Base-by-base conservation (phyloP, 2,113 vertebrate species). In the Oostethus manadensis region DNA sequence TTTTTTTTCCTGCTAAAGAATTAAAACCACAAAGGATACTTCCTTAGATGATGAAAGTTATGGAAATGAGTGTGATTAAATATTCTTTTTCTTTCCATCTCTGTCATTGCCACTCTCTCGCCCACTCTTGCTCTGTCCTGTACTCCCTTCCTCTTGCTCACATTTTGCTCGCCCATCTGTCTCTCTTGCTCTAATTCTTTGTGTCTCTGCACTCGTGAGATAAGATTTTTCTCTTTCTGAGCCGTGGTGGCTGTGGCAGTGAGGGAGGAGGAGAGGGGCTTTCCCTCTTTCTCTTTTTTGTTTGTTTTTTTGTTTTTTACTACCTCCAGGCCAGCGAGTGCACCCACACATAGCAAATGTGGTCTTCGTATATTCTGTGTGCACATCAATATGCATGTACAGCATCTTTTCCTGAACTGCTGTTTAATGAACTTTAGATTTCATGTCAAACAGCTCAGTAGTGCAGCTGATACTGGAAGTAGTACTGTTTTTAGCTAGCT, bases 341-440 rank as follows among this genome's bases (percentile, higher is more conserved):
- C 60, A 63, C 26, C 47, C 51, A 59, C 64, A 64, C 54, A 51
- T 35, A 48, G 64, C 48, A 21, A 46, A 47, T 29, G 23, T 58
- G 57, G 56, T 6, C 6, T 65, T 11, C 56, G 6, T 43, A 20
- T 17, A n/a, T 47, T 16, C 4, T 26, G 38, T 26, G 50, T 20
- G 45, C 64, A 9, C 56, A n/a, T 43, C 40, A 17, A 29, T 47
- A 8, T 29, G 62, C 20, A 54, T 18, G 50, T 20, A 42, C 62
- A 73, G 70, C 69, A 62, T 74, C 66, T 82, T 82, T 78, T 53
- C 51, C 29, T 54, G 63, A 66, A 79, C 68, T 78, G 82, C 58
- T 74, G 69, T 81, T 74, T 86, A 84, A 81, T 88, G 80, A 88
- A 86, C 84, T 86, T 84, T 79, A 85, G 68, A 89, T 87, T 76